A percentile compares a stretch with the other conserved stretches of the same genome.
Evolutionary conservation across 2,113 vertebrate genomes (phyloP).

Genomic region (Reinhardtius hippoglossoides): DNA sequence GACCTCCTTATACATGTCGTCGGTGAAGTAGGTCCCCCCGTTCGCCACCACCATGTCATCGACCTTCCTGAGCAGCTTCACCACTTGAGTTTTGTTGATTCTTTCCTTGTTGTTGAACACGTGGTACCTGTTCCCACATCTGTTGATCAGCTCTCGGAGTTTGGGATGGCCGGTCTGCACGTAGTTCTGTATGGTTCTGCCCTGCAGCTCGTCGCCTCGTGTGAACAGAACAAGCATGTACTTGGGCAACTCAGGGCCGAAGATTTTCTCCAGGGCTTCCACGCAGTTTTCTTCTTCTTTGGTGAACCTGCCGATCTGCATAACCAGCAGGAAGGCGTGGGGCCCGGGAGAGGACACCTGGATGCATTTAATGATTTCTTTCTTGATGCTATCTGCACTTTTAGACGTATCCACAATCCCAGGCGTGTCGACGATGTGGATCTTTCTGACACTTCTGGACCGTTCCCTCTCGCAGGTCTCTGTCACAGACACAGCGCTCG

Average conservation of each 20-base stretch:
- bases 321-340: slow-evolving; percentile 45
- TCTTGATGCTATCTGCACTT: slow-evolving; percentile 13
- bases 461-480: slow-evolving; percentile 17
- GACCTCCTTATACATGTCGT: slow-evolving; percentile 18
- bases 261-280: slow-evolving; percentile 48
- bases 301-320: slow-evolving; percentile 54
- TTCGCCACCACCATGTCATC: slow-evolving; percentile 54
- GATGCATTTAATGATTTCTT: slow-evolving; percentile 52
- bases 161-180: neutral
- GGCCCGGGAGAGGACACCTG: slow-evolving; percentile 48
- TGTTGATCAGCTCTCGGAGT: slow-evolving; percentile 29
- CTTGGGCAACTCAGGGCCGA: slow-evolving; percentile 11
- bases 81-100: slow-evolving; percentile 32
- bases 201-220: slow-evolving; percentile 22
- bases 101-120: slow-evolving; percentile 50
- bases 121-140: slow-evolving; percentile 41
- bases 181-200: slow-evolving; percentile 18
- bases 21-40: slow-evolving; percentile 10
- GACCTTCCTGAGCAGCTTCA: slow-evolving; percentile 29
- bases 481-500: slow-evolving; percentile 36
- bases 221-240: slow-evolving; percentile 57
- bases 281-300: slow-evolving; percentile 48
- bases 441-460: neutral
- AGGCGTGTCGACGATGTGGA: slow-evolving; percentile 41
- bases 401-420: slow-evolving; percentile 46